These are phyloP conservation scores for Cherax quadricarinatus DNA, from an alignment of 1,140 invertebrate species.

Conservation along the genomic window DNA sequence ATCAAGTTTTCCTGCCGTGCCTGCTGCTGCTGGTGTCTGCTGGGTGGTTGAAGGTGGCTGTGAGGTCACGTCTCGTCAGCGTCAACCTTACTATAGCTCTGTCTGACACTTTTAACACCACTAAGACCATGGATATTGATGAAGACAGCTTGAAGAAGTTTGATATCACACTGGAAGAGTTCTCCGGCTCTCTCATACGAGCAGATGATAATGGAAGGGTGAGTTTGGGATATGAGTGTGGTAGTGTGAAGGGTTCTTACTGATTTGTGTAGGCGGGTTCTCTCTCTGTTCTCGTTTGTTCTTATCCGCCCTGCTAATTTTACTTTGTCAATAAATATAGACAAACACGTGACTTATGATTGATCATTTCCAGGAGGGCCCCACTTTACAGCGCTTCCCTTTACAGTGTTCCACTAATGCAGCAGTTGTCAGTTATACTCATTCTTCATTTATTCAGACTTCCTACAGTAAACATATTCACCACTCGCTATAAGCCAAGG, in stretches of 20 bases:
- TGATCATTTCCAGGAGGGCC: too few species aligned
- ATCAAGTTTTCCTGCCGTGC: neutral
- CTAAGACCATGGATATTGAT: neutral
- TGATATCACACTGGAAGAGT: neutral
- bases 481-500: too few species aligned
- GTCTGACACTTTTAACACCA: neutral
- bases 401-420: too few species aligned
- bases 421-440: too few species aligned
- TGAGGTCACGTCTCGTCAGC: neutral
- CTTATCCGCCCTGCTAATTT: too few species aligned
- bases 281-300: too few species aligned
- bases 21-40: neutral
- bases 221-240: neutral
- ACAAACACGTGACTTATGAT: too few species aligned
- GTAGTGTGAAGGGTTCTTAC: neutral
- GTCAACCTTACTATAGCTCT: slow-evolving; percentile 9
- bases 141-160: neutral
- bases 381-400: too few species aligned
- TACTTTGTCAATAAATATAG: too few species aligned
- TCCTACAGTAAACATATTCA: too few species aligned
- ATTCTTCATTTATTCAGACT: too few species aligned
- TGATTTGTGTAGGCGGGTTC: too few species aligned
- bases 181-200: neutral
- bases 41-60: neutral
- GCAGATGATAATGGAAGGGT: neutral